A percentile compares a stretch with the other conserved stretches of the same genome.
Conservation (phyloP, 1,140 invertebrate species). For the Drosophila teissieri region DNA sequence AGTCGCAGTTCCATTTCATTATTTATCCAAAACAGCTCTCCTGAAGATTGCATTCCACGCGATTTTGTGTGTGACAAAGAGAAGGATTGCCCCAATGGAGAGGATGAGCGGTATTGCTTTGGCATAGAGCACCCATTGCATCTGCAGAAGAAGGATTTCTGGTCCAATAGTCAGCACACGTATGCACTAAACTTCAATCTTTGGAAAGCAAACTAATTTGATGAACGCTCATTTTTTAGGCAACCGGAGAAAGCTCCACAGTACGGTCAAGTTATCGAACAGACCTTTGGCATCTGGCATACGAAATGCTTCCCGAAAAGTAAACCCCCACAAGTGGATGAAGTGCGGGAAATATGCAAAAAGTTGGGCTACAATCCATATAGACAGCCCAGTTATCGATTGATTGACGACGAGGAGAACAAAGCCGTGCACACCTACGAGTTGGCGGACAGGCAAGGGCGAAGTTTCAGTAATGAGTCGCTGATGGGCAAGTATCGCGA, state of each 20-base stretch:
- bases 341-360: conserved; percentile 84
- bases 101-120: conserved; percentile 88
- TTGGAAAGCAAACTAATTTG: neutral
- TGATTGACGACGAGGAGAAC: conserved; percentile 73
- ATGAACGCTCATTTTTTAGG: conserved; percentile 24
- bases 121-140: conserved; percentile 78
- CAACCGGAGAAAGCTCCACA: conserved; percentile 35
- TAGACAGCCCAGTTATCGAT: conserved; percentile 69
- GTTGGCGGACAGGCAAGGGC: conserved; percentile 55
- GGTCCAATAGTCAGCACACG: conserved; percentile 42
- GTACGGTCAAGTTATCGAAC: conserved; percentile 86
- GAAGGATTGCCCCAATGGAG: conserved; percentile 88
- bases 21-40: conserved; percentile 40
- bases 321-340: conserved; percentile 63
- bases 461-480: conserved; percentile 62
- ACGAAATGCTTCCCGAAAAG: conserved; percentile 86
- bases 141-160: conserved; percentile 54
- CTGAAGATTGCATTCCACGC: conserved; percentile 87
- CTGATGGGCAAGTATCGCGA: conserved; percentile 66
- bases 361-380: conserved; percentile 83
- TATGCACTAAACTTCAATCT: neutral
- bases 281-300: conserved; percentile 87
- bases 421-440: conserved; percentile 66
- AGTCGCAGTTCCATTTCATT: neutral
- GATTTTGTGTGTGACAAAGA: conserved; percentile 91